These are phyloP conservation scores for Bothrops jararaca DNA, from an alignment of 2,113 vertebrate genomes.

Conservation along the genomic window DNA sequence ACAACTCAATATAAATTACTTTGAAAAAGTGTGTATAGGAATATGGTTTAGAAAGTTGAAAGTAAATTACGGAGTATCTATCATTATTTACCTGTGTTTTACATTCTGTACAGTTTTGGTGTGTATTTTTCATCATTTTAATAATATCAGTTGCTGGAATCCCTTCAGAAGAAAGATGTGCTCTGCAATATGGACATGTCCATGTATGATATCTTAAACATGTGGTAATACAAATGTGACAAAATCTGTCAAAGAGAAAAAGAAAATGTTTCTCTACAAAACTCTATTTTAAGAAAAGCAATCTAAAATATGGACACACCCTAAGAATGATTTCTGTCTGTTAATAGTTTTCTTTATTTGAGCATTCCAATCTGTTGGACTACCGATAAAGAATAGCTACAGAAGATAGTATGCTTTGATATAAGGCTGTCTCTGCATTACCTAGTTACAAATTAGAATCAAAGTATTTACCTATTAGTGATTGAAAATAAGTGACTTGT, in stretches of 20 bases:
- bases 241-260: constrained; percentile 56
- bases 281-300: constrained; percentile 6
- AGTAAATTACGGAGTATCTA: background rate
- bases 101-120: constrained; percentile 58
- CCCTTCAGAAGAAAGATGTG: constrained; percentile 59
- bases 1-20: background rate
- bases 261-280: background rate
- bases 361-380: background rate
- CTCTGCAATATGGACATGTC: constrained; percentile 56
- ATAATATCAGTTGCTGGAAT: constrained; percentile 59
- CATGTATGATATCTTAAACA: constrained; percentile 56
- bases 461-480: background rate
- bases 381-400: constrained; percentile 4
- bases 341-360: constrained; percentile 6
- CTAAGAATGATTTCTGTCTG: constrained; percentile 8
- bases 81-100: constrained; percentile 48
- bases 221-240: constrained; percentile 57
- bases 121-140: constrained; percentile 61
- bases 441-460: constrained; percentile 9
- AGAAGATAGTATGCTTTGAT: background rate
- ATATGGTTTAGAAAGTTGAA: background rate
- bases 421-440: background rate
- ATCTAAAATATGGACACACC: background rate
- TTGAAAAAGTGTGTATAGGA: background rate
- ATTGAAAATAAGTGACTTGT: background rate